A percentile compares a stretch with the other conserved stretches of the same genome.
phyloP scores from a whole-genome alignment of 2,888 invertebrate genomes.

The Holacanthella duospinosa region DNA sequence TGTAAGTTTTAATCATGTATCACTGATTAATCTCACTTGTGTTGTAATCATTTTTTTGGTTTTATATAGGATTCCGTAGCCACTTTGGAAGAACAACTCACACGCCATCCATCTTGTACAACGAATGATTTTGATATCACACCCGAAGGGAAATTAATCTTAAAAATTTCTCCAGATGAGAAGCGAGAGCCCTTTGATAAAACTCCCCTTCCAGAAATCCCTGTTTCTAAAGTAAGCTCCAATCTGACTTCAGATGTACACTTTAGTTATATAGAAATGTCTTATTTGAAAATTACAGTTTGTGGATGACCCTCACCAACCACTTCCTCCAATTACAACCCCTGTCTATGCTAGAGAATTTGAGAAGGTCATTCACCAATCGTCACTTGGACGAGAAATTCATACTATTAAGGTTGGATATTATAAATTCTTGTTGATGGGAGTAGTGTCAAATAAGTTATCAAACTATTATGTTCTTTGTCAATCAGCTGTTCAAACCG shows the following conservation, averaged over 20 bases:
- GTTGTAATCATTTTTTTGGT: neutral
- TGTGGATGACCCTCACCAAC: constrained; percentile 41
- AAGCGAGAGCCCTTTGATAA: constrained; percentile 35
- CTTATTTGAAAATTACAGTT: constrained; percentile 15
- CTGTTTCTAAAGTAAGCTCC: neutral
- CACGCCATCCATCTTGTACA: constrained; percentile 81
- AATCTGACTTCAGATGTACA: too few relatives aligned
- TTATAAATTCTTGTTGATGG: neutral
- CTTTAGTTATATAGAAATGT: neutral
- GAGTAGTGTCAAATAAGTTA: neutral
- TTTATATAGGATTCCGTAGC: constrained; percentile 68
- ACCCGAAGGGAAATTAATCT: constrained; percentile 61
- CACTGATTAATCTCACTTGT: neutral
- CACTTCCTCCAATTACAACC: constrained; percentile 44
- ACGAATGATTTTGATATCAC: constrained; percentile 89
- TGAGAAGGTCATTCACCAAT: constrained; percentile 48
- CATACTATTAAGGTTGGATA: constrained; percentile 48
- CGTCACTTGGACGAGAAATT: constrained; percentile 51
- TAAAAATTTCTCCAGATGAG: constrained; percentile 50
- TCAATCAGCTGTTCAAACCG: constrained; percentile 49
- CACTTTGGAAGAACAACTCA: constrained; percentile 73
- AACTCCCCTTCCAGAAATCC: constrained; percentile 16
- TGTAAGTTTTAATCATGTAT: neutral
- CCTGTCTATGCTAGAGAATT: constrained; percentile 49
- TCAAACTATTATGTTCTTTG: constrained; percentile 10